phyloP scores from a whole-genome alignment of 2,113 vertebrate genomes.

The Platysternon megacephalum region DNA sequence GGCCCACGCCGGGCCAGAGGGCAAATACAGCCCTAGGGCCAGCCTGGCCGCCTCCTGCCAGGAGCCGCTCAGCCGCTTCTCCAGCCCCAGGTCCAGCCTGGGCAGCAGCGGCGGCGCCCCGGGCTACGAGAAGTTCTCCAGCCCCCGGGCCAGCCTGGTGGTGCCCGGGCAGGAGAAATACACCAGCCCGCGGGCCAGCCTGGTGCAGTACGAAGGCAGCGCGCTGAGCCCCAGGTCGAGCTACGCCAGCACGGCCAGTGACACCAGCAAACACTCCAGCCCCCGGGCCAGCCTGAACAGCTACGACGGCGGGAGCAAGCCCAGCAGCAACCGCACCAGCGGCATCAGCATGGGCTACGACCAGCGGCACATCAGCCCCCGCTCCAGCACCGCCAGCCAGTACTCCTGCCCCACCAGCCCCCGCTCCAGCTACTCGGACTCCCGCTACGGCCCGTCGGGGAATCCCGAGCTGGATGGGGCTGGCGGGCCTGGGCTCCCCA shows the following conservation, averaged over 20 bases:
- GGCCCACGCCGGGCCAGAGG: slow-evolving; percentile 75
- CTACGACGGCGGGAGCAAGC: slow-evolving; percentile 89
- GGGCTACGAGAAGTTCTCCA: slow-evolving; percentile 70
- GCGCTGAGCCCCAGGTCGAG: slow-evolving; percentile 88
- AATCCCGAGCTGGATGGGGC: slow-evolving; percentile 70
- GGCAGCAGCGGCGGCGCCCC: slow-evolving; percentile 53
- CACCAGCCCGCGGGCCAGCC: slow-evolving; percentile 84
- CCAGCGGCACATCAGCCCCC: slow-evolving; percentile 91
- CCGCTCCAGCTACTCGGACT: slow-evolving; percentile 87
- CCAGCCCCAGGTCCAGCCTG: slow-evolving; percentile 86
- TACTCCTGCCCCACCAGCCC: slow-evolving; percentile 87
- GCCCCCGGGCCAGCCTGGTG: slow-evolving; percentile 83
- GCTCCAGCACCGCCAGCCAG: slow-evolving; percentile 90
- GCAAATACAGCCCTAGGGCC: slow-evolving; percentile 81
- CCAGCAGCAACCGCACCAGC: slow-evolving; percentile 93
- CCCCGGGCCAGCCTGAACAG: slow-evolving; percentile 90
- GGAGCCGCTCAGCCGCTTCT: slow-evolving; percentile 85
- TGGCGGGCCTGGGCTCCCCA: slow-evolving; percentile 35
- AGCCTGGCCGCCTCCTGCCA: slow-evolving; percentile 81
- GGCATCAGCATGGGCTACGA: slow-evolving; percentile 98
- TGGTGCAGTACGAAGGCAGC: slow-evolving; percentile 83
- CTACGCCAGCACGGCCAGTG: slow-evolving; percentile 93
- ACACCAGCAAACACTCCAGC: slow-evolving; percentile 91
- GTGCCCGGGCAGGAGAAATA: slow-evolving; percentile 82
- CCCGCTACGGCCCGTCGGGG: slow-evolving; percentile 74